phyloP scores from a whole-genome alignment of 2,797 vertebrate genomes.

The Melanogrammus aeglefinus region DNA sequence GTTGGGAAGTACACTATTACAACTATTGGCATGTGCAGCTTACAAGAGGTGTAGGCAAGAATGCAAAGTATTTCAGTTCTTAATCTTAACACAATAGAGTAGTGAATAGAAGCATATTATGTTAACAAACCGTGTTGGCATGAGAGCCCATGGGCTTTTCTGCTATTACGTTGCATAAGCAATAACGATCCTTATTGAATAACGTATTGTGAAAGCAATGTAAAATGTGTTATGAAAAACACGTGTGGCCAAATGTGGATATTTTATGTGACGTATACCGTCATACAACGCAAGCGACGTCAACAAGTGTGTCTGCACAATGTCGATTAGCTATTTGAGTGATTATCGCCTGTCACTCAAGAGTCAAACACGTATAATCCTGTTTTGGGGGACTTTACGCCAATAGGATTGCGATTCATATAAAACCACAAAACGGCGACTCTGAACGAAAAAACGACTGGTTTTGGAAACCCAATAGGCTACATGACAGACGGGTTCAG shows the following conservation, averaged over 20 bases:
- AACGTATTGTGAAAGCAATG: not conserved
- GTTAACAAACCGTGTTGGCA: conserved; percentile 46
- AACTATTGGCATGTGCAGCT: conserved; percentile 57
- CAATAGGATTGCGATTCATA: not conserved
- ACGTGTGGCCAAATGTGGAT: not conserved
- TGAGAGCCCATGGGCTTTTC: conserved; percentile 36
- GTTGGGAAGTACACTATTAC: conserved; percentile 58
- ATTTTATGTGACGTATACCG: not conserved
- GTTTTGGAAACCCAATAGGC: not conserved
- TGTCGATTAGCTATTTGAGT: not conserved
- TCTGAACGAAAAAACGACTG: not conserved
- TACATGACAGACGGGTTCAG: not conserved
- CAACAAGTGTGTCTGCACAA: not conserved
- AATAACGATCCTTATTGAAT: not conserved
- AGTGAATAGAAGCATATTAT: conserved; percentile 47
- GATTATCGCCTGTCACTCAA: not conserved
- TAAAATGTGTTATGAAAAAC: not conserved
- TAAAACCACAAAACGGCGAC: not conserved
- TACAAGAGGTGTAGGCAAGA: conserved; percentile 68
- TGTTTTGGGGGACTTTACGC: not conserved
- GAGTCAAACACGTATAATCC: not conserved
- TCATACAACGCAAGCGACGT: not conserved
- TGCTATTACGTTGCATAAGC: conserved; percentile 44
- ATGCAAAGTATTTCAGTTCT: conserved; percentile 68
- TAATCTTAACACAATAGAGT: conserved; percentile 60